phyloP scores from a whole-genome alignment of 35 echinoderm and acorn worm species.

The Amphiura filiformis region DNA sequence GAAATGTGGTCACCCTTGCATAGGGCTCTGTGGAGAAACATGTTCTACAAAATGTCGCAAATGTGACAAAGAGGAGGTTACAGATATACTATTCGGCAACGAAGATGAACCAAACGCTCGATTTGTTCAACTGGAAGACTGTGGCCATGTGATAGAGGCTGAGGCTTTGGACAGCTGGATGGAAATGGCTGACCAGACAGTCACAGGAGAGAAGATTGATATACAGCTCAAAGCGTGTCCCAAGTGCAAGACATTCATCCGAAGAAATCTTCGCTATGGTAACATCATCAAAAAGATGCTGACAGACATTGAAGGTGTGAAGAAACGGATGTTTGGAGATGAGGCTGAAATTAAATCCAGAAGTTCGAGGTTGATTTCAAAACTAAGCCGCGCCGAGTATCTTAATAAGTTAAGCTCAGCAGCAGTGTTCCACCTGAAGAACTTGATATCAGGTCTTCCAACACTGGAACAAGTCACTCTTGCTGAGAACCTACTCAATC shows the following conservation, averaged over 20 bases:
- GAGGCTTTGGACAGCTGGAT: conserved; percentile 66
- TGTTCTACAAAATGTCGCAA: conserved; percentile 78
- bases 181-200: background rate
- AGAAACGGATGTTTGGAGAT: conserved; percentile 53
- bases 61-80: conserved; percentile 72
- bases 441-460: background rate
- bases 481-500: conserved; percentile 21
- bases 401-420: too few species aligned
- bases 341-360: background rate
- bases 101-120: conserved; percentile 73
- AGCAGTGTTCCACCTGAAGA: too few species aligned
- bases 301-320: conserved; percentile 55
- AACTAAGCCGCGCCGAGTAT: too few species aligned
- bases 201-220: background rate
- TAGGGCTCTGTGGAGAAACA: conserved; percentile 79
- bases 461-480: background rate
- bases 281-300: conserved; percentile 63
- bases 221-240: conserved; percentile 56
- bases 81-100: conserved; percentile 54
- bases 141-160: conserved; percentile 72
- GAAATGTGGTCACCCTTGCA: conserved; percentile 75
- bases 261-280: conserved; percentile 70
- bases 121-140: conserved; percentile 82
- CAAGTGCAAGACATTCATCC: conserved; percentile 53
- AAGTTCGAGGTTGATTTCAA: background rate